Evolutionary conservation across 2,113 vertebrate species (phyloP).

Genomic region (Syrrhaptes paradoxus): DNA sequence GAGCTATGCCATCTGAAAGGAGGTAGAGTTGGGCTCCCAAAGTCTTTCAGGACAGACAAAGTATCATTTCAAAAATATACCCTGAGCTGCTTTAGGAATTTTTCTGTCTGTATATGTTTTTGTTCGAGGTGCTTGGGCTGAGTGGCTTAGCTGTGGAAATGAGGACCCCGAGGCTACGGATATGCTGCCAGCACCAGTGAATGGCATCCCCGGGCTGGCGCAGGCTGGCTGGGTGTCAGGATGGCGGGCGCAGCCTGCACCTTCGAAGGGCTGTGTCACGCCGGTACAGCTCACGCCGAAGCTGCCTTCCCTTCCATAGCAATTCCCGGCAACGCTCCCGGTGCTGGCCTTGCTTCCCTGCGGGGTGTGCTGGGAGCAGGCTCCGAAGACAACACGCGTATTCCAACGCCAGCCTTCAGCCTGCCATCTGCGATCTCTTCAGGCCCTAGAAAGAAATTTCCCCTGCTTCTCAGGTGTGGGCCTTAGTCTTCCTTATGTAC

Average conservation of each 20-base stretch:
- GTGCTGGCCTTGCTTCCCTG: background rate
- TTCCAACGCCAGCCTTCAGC: background rate
- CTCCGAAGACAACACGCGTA: background rate
- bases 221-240: background rate
- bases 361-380: background rate
- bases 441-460: background rate
- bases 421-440: background rate
- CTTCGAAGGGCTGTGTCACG: background rate
- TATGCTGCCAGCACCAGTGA: accelerated
- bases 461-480: no score
- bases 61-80: background rate
- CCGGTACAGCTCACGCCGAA: background rate
- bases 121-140: accelerated
- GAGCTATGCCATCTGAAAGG: background rate
- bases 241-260: accelerated
- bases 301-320: background rate
- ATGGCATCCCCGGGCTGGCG: no score
- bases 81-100: background rate
- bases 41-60: background rate
- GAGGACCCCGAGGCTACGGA: background rate
- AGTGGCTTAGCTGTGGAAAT: background rate
- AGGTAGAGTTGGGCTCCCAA: background rate
- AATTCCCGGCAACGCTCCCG: accelerated
- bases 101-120: background rate
- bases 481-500: background rate